Base-by-base conservation (phyloP, 2,888 invertebrate species). In the Platycheirus albimanus region DNA sequence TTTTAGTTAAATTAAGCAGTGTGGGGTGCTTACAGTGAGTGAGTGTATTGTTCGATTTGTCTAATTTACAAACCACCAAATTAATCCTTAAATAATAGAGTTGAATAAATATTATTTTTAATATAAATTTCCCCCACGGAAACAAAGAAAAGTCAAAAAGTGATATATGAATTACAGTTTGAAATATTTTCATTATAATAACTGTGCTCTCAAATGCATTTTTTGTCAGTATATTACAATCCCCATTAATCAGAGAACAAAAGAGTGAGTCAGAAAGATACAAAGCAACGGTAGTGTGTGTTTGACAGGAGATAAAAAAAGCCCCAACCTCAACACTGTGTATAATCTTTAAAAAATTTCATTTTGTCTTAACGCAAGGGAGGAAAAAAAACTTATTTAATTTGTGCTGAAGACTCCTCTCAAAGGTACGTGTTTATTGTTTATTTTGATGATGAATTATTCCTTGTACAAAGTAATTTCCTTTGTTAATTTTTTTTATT, bases 231-330 rank as follows among this genome's bases (percentile, higher is more conserved):
- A 33, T 20, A 38, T 17, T 43, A 52, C 17, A 28, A 52, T 47
- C 33, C 38, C n/a, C 30, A 8, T 64, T 41, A 49, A 69, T 38
- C 17, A 24, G 33, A 51, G 51, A 20, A 20, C 30, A 47, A 71
- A 72, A 45, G 64, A 72, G 72, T 54, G 24, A 64, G 72, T 54
- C 3, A 58, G 33, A 49, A 38, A 28, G n/a, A 58, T 36, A n/a
- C n/a, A n/a, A n/a, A n/a, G n/a, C 8, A 15, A 11, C 38, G 24
- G 24, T 24, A 56, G 47, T 19, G 51, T 61, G 41, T 51, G 52
- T 52, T 36, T 72, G 72, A 45, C 45, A 72, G 24, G 4, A 13
- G 8, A 41, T 41, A 36, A 36, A 6, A 24, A 36, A 36, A 6
- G 6, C 8, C 30, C 7, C 8, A 33, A 8, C 8, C 1, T 41